A percentile compares a stretch with the other conserved stretches of the same genome.
These are phyloP conservation scores for Zaprionus capensis DNA, from an alignment of 1,140 invertebrate species.

Conservation along the genomic window DNA sequence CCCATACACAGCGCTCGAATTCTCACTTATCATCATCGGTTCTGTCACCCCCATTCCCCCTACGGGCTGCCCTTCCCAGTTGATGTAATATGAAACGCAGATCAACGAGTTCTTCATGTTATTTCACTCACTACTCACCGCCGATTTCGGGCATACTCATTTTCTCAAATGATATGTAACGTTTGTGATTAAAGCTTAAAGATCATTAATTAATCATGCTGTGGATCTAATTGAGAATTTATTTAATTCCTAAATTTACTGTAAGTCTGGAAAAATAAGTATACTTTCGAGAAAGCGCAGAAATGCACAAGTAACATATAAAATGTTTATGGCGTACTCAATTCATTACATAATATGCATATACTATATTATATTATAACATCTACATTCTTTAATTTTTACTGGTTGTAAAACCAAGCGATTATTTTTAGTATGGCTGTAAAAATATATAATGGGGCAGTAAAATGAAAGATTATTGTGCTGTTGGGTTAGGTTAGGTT, in stretches of 20 bases:
- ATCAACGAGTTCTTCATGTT: conserved; percentile 43
- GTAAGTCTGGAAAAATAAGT: background rate
- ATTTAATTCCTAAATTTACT: background rate
- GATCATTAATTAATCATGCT: conserved; percentile 4
- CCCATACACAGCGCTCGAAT: conserved; percentile 40
- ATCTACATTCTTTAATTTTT: background rate
- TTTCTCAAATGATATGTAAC: conserved; percentile 40
- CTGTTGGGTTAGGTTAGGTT: background rate
- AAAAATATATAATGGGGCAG: background rate
- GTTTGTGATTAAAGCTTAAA: conserved; percentile 15
- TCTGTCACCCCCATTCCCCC: background rate
- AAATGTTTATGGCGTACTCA: no score
- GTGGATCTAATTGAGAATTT: no score
- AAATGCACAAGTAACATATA: no score
- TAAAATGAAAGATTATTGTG: background rate
- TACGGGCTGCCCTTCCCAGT: conserved; percentile 2
- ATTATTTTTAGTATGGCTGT: background rate
- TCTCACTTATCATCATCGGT: conserved; percentile 63
- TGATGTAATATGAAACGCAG: conserved; percentile 64
- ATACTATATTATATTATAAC: no score
- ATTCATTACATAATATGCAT: no score
- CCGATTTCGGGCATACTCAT: conserved; percentile 13
- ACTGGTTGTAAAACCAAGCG: background rate
- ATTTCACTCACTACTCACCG: conserved; percentile 34
- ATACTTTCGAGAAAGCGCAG: no score